Evolutionary conservation across 2,888 invertebrate genomes (phyloP).

Genomic region (Cryptocephalus primarius): DNA sequence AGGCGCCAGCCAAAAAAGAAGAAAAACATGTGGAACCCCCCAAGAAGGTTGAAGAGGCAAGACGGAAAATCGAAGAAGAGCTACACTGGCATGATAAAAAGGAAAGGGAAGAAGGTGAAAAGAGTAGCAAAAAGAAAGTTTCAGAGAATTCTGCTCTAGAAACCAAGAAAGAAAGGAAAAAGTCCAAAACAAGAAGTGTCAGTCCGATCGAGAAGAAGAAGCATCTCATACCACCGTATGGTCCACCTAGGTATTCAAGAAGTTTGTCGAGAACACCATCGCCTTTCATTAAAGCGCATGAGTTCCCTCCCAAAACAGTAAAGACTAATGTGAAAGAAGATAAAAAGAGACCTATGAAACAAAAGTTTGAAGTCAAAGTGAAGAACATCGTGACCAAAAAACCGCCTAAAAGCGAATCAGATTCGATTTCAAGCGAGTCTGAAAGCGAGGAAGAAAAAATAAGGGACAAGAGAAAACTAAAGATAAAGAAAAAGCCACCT

Average conservation of each 20-base stretch:
- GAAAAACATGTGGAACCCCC: slow-evolving; percentile 26
- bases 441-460: slow-evolving; percentile 32
- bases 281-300: slow-evolving; percentile 64
- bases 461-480: slow-evolving; percentile 26
- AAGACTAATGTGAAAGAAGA: slow-evolving; percentile 30
- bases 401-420: slow-evolving; percentile 31
- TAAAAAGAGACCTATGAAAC: slow-evolving; percentile 37
- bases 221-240: slow-evolving; percentile 33
- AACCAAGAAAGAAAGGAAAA: slow-evolving; percentile 24
- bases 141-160: slow-evolving; percentile 19
- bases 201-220: slow-evolving; percentile 24
- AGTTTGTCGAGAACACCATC: slow-evolving; percentile 80
- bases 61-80: slow-evolving; percentile 25
- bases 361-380: slow-evolving; percentile 25
- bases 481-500: slow-evolving; percentile 24
- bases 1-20: slow-evolving; percentile 18
- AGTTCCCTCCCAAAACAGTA: slow-evolving; percentile 43
- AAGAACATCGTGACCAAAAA: slow-evolving; percentile 32
- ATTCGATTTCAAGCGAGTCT: slow-evolving; percentile 33
- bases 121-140: slow-evolving; percentile 14
- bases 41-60: slow-evolving; percentile 23
- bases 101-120: slow-evolving; percentile 17
- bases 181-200: slow-evolving; percentile 31
- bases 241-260: slow-evolving; percentile 49
- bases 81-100: slow-evolving; percentile 18